Percentiles rank a stretch among this genome's conserved stretches.
phyloP scores from a whole-genome alignment of 2,888 invertebrate genomes.

The Tanypteryx hageni region DNA sequence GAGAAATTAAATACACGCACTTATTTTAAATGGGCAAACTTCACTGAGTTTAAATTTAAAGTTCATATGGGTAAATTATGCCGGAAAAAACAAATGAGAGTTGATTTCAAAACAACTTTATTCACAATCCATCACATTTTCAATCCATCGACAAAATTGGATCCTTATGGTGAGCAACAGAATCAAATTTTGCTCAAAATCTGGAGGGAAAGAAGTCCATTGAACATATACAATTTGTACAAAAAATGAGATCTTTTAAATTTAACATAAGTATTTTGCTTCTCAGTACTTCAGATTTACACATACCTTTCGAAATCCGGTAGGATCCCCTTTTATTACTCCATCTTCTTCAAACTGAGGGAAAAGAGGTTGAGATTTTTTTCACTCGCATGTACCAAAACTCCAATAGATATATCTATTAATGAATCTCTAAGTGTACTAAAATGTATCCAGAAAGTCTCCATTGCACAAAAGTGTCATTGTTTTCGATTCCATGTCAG shows the following conservation, averaged over 20 bases:
- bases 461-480: constrained; percentile 9
- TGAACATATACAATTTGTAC: constrained; percentile 54
- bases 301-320: not conserved
- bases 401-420: constrained; percentile 39
- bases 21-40: too few species aligned
- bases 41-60: too few species aligned
- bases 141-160: constrained; percentile 62
- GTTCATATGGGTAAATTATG: not conserved
- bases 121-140: constrained; percentile 64
- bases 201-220: constrained; percentile 60
- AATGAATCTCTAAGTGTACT: constrained; percentile 9
- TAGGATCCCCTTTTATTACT: not conserved
- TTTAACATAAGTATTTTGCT: constrained; percentile 25
- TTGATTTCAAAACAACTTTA: constrained; percentile 63
- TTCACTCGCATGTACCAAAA: constrained; percentile 48
- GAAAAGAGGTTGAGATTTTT: constrained; percentile 1
- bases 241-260: constrained; percentile 56
- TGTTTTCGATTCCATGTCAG: constrained; percentile 35
- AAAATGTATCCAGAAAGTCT: constrained; percentile 49
- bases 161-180: constrained; percentile 54
- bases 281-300: not conserved
- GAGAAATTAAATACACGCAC: too few species aligned
- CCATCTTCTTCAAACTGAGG: not conserved
- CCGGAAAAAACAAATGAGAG: not conserved
- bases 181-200: constrained; percentile 46